Evolutionary conservation across 2,888 invertebrate species (phyloP), one percentile per base, ranked within the genome.

Genomic region (Malthinus seriepunctatus): DNA sequence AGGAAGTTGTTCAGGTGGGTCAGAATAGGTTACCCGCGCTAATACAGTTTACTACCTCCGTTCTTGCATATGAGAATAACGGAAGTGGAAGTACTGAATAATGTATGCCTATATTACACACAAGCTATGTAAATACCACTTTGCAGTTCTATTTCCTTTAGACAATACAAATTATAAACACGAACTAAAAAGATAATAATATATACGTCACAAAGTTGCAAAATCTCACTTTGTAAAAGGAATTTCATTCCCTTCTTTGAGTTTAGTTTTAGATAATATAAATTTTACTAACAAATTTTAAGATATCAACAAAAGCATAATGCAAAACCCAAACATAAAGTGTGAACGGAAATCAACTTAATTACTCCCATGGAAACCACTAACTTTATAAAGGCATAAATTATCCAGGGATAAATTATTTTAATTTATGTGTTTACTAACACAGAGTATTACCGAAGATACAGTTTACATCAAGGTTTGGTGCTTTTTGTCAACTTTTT

Each of bases 11-110:
- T 56, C 56, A 61, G 61, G 56, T 56, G 52, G 56, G 56, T 56
- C 53, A 61, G 44, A 61, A 61, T 61, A 61, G 42, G 61, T 42
- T 53, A 39, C 35, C 23, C 15, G 56, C 52, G 61, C 56, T 61
- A 61, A 56, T 56, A 56, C 54, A 61, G 56, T 61, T 61, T 61
- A 61, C 56, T 52, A 45, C 61, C 53, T 61, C 52, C 61, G 46
- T 54, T 60, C 59, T 47, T 56, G 56, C 61, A 61, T 57, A 61
- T 61, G 61, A 56, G 61, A 61, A 61, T 56, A 61, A 61, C 56
- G 56, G 61, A 61, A 48, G 56, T 61, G 50, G 60, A 57, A 53
- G 61, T 56, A 53, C 49, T 61, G 61, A 61, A 61, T 61, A 61
- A 61, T 61, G 56, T 56, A 61, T 61, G 46, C 52, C 49, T 56